Evolutionary conservation across 2,113 vertebrate species (phyloP).

Genomic region (Platysteira castanea): DNA sequence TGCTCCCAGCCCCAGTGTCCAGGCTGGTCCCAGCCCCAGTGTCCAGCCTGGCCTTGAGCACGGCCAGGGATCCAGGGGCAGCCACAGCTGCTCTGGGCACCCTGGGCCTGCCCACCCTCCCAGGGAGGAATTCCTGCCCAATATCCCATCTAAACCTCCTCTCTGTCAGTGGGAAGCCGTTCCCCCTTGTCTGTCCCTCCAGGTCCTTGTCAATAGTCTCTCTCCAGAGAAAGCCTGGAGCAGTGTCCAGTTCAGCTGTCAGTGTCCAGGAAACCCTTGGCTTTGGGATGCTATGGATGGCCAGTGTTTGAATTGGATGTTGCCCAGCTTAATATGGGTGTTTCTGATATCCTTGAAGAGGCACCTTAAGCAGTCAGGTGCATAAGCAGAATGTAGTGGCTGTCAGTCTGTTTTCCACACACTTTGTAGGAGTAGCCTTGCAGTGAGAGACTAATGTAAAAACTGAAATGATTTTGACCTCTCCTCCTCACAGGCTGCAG

Average conservation of each 20-base stretch:
- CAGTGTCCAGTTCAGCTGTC: fast-evolving
- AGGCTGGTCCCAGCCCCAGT: fast-evolving
- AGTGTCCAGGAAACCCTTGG: not conserved
- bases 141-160: fast-evolving
- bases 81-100: not conserved
- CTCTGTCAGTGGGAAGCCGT: fast-evolving
- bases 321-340: fast-evolving
- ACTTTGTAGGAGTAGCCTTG: not conserved
- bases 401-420: not conserved
- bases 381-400: not conserved
- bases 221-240: not conserved
- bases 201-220: fast-evolving
- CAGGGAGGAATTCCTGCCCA: fast-evolving
- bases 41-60: not conserved
- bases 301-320: fast-evolving
- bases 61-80: not conserved
- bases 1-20: not conserved
- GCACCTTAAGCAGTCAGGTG: not conserved
- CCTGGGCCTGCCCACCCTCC: fast-evolving
- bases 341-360: not conserved
- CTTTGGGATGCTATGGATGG: not conserved
- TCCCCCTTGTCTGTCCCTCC: fast-evolving
- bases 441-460: not conserved
- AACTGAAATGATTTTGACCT: not conserved
- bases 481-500: slow-evolving; percentile 78